phyloP scores from a whole-genome alignment of 2,888 invertebrate species.

The Drosophila birchii region DNA sequence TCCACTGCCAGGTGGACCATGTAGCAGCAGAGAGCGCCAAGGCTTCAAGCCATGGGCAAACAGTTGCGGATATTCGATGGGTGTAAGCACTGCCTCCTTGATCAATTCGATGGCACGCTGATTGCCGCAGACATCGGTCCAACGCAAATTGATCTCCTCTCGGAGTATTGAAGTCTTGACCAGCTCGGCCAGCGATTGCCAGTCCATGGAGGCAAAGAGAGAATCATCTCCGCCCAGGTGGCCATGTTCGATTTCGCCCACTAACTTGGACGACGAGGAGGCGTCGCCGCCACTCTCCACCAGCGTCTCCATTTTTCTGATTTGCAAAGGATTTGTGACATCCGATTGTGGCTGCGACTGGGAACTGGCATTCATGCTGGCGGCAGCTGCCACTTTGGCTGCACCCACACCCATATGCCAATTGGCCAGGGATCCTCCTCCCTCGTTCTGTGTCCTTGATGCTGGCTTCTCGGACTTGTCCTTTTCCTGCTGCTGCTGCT shows the following conservation, averaged over 20 bases:
- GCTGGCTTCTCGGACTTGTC: not conserved
- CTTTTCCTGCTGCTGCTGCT: no score
- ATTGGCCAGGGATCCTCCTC: constrained; percentile 45
- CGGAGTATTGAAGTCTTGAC: constrained; percentile 85
- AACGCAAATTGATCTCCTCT: constrained; percentile 88
- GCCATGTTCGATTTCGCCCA: constrained; percentile 75
- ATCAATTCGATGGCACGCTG: constrained; percentile 90
- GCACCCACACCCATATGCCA: constrained; percentile 64
- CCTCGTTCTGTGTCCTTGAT: constrained; percentile 17
- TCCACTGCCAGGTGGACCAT: constrained; percentile 89
- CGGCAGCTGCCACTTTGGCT: constrained; percentile 46
- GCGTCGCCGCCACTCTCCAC: not conserved
- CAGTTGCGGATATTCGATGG: constrained; percentile 89
- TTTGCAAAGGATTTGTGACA: constrained; percentile 54
- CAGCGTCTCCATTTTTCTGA: constrained; percentile 69
- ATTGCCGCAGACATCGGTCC: constrained; percentile 93
- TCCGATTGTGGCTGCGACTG: not conserved
- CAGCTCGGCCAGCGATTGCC: constrained; percentile 81
- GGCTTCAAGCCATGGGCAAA: constrained; percentile 90
- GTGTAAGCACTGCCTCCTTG: constrained; percentile 94
- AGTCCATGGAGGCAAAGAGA: constrained; percentile 69
- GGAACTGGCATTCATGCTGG: constrained; percentile 15
- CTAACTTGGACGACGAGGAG: constrained; percentile 35
- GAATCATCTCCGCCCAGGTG: constrained; percentile 62
- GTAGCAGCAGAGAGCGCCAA: constrained; percentile 91